Percentiles rank a stretch among this genome's conserved stretches.
These are phyloP conservation scores for Agrochola circellaris DNA, from an alignment of 2,888 invertebrate species.

Conservation along the genomic window DNA sequence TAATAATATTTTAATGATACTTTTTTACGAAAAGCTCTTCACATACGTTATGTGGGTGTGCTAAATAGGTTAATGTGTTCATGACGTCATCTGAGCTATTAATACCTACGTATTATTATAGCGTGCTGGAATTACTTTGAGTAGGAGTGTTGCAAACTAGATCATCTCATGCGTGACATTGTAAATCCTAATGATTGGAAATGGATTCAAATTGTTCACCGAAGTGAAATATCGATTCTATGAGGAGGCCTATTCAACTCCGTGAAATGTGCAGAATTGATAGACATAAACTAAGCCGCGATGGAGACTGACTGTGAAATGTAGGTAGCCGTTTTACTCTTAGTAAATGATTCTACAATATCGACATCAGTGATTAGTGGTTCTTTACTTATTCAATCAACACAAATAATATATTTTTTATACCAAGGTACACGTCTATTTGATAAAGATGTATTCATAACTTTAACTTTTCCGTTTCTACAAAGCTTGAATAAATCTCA, in stretches of 20 bases:
- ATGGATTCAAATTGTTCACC: constrained; percentile 50
- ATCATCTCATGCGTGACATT: constrained; percentile 35
- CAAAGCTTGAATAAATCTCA: constrained; percentile 36
- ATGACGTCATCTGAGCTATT: constrained; percentile 35
- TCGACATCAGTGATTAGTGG: neutral
- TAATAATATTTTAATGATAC: constrained; percentile 26
- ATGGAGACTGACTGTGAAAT: neutral
- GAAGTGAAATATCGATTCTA: constrained; percentile 55
- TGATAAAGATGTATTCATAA: constrained; percentile 16
- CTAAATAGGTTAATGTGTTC: constrained; percentile 43
- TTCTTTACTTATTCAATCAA: neutral
- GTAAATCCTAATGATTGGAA: constrained; percentile 57
- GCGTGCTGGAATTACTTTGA: constrained; percentile 4
- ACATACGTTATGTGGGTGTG: constrained; percentile 23
- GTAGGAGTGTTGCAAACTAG: constrained; percentile 33
- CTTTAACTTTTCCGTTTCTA: constrained; percentile 24
- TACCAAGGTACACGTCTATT: neutral
- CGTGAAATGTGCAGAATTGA: constrained; percentile 28
- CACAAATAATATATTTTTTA: neutral
- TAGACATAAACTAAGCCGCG: constrained; percentile 20
- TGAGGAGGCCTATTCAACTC: constrained; percentile 44
- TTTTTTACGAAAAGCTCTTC: constrained; percentile 27
- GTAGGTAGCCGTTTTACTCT: neutral
- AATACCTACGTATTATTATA: constrained; percentile 2
- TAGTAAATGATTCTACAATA: neutral